phyloP scores from a whole-genome alignment of 2,888 invertebrate genomes.

The Pristionchus entomophagus region DNA sequence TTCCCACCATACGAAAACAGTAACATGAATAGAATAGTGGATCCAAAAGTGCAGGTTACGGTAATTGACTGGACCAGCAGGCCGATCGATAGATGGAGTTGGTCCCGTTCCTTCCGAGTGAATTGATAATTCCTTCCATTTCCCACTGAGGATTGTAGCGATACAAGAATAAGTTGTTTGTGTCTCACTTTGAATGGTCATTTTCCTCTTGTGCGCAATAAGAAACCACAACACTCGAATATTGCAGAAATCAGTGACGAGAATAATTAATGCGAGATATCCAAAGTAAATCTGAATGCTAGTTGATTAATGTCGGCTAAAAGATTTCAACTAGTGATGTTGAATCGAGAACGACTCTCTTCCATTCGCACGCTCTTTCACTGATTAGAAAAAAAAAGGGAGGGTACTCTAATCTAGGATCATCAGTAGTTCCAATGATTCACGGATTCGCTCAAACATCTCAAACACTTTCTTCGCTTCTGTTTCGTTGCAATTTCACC shows the following conservation, averaged over 20 bases:
- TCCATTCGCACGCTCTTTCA: too few species aligned
- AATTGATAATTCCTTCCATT: neutral
- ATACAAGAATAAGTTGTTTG: too few species aligned
- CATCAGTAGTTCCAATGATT: neutral
- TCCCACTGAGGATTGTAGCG: neutral
- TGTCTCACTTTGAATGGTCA: neutral
- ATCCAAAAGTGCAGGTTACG: constrained; percentile 44
- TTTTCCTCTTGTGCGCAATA: constrained; percentile 11
- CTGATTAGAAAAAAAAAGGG: too few species aligned
- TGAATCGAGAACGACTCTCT: too few species aligned
- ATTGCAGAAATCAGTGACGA: constrained; percentile 29
- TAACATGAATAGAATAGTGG: constrained; percentile 45
- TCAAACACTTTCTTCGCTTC: neutral
- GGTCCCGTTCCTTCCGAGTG: constrained; percentile 36
- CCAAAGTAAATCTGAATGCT: constrained; percentile 47
- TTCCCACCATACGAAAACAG: constrained; percentile 40
- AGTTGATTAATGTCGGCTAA: too few species aligned
- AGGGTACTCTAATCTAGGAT: too few species aligned
- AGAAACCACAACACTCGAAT: constrained; percentile 39
- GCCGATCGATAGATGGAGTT: constrained; percentile 42
- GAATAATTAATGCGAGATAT: constrained; percentile 25
- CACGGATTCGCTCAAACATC: neutral
- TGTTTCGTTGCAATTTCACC: neutral
- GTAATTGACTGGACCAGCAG: constrained; percentile 38
- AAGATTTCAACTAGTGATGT: too few species aligned